Conservation (phyloP, 2,888 invertebrate genomes). For the Hyles lineata region DNA sequence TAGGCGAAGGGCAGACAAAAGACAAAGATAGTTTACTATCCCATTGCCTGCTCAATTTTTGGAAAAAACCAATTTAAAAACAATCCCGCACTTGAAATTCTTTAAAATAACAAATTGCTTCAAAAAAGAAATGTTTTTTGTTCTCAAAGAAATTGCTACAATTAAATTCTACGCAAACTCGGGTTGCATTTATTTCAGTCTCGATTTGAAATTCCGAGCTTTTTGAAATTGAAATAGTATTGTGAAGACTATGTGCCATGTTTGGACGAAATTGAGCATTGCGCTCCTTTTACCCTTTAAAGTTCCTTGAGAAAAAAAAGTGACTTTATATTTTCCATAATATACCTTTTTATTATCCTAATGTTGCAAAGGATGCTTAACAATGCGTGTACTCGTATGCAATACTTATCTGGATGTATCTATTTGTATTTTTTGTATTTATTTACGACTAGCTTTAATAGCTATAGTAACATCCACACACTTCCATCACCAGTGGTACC, state of each 20-base stretch:
- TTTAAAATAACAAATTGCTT: conserved; percentile 3
- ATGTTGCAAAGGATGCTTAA: too few relatives aligned
- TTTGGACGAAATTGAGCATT: conserved; percentile 8
- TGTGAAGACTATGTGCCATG: not conserved
- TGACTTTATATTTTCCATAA: not conserved
- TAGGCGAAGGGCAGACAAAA: not conserved
- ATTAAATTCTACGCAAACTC: not conserved
- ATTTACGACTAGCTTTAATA: too few relatives aligned
- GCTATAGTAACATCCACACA: not conserved
- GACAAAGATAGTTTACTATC: too few relatives aligned
- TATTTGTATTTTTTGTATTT: not conserved
- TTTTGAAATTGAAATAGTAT: conserved; percentile 13
- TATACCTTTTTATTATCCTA: not conserved
- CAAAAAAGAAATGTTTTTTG: not conserved
- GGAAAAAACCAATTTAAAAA: not conserved
- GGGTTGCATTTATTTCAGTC: conserved; percentile 10
- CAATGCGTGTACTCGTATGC: too few relatives aligned
- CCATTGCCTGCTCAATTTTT: not conserved
- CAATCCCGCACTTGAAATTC: not conserved
- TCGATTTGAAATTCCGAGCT: not conserved
- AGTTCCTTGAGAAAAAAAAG: not conserved
- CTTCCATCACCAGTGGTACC: conserved; percentile 11
- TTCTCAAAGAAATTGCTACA: not conserved
- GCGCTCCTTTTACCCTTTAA: not conserved
- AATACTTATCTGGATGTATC: too few relatives aligned